Evolutionary conservation across 2,113 vertebrate species (phyloP).

Genomic region (Saimiri boliviensis): DNA sequence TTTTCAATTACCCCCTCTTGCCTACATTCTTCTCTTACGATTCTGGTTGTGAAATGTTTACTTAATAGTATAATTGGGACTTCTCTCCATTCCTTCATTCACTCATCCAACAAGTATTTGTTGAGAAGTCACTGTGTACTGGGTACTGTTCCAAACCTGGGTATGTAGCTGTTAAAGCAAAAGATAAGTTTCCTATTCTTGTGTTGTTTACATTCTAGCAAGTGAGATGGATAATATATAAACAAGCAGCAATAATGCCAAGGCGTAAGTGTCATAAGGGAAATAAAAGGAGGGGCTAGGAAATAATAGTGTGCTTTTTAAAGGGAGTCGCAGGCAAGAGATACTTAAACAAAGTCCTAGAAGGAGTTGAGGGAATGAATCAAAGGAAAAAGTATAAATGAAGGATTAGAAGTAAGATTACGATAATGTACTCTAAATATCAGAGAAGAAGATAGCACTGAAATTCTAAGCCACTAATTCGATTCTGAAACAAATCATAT

Average conservation of each 20-base stretch:
- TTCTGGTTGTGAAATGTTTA: neutral
- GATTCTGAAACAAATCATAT: slow-evolving; percentile 17
- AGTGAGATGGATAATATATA: neutral
- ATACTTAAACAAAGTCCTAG: neutral
- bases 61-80: neutral
- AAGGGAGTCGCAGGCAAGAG: neutral
- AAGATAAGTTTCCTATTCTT: neutral
- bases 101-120: neutral
- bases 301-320: neutral
- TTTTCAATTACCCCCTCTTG: neutral
- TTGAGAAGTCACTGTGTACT: neutral
- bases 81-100: neutral
- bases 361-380: neutral
- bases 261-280: neutral
- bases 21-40: neutral
- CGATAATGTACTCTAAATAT: neutral
- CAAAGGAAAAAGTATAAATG: neutral
- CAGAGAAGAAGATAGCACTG: neutral
- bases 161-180: neutral
- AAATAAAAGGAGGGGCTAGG: neutral
- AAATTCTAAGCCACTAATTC: neutral
- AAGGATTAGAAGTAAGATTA: neutral
- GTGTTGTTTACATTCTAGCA: neutral
- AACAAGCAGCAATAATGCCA: neutral
- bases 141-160: neutral